Conservation (phyloP, 2,113 vertebrate species). For the Beaufortia kweichowensis region DNA sequence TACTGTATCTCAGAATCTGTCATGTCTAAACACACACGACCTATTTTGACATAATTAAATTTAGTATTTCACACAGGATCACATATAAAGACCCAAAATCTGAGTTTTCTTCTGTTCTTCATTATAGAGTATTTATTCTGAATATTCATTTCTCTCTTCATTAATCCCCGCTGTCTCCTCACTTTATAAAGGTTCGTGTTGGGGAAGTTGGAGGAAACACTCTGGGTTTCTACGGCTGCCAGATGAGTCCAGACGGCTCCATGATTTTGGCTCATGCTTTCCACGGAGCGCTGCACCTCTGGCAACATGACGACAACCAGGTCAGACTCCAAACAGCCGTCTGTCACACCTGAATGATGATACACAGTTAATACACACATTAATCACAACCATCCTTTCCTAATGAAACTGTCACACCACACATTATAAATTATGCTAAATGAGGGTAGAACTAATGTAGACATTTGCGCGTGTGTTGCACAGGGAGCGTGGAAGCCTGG, state of each 20-base stretch:
- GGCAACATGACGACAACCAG: slow-evolving; percentile 79
- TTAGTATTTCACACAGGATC: no score
- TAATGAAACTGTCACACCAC: background rate
- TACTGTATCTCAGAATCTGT: no score
- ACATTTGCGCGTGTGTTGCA: slow-evolving; percentile 6
- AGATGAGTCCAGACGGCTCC: slow-evolving; percentile 87
- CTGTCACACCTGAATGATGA: background rate
- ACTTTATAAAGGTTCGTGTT: slow-evolving; percentile 87
- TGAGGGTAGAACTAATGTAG: background rate
- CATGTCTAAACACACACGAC: no score
- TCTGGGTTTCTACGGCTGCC: slow-evolving; percentile 92
- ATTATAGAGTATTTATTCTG: background rate
- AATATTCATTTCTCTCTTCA: background rate
- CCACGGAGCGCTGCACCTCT: slow-evolving; percentile 93
- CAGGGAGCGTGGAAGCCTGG: slow-evolving; percentile 88
- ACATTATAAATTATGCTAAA: background rate
- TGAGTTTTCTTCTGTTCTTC: background rate
- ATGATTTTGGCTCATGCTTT: slow-evolving; percentile 92
- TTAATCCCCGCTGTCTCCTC: background rate
- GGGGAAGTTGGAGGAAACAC: slow-evolving; percentile 98
- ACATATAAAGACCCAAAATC: no score
- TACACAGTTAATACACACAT: background rate
- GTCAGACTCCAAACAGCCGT: slow-evolving; percentile 62
- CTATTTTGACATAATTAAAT: no score
- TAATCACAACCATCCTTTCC: background rate